phyloP scores from a whole-genome alignment of 2,113 vertebrate genomes.

The Calonectris borealis region DNA sequence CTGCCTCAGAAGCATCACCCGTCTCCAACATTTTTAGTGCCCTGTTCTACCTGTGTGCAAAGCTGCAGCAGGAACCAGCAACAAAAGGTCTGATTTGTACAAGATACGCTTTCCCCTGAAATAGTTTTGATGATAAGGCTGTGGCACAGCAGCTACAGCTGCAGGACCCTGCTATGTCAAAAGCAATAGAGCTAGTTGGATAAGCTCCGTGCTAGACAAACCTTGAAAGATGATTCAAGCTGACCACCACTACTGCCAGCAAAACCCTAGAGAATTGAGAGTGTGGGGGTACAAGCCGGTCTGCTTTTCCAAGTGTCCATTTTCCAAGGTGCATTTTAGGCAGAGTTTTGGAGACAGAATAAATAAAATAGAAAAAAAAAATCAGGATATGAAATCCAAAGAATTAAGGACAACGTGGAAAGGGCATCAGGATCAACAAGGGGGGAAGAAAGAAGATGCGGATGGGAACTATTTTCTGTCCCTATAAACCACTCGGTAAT shows the following conservation, averaged over 20 bases:
- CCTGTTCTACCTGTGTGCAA: not conserved
- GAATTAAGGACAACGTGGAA: not conserved
- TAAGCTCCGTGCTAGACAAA: not conserved
- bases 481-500: not conserved
- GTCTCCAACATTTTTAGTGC: not conserved
- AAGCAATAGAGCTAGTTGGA: not conserved
- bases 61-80: not conserved
- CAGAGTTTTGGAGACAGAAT: not conserved
- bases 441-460: not conserved
- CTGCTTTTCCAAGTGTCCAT: not conserved
- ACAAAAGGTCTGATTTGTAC: not conserved
- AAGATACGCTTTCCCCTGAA: accelerated
- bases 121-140: not conserved
- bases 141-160: not conserved
- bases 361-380: not conserved
- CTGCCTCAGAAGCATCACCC: not conserved
- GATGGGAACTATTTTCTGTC: not conserved
- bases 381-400: not conserved
- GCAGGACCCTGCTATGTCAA: not conserved
- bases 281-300: not conserved
- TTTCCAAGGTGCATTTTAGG: not conserved
- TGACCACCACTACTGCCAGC: not conserved
- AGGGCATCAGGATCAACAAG: not conserved
- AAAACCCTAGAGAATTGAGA: not conserved
- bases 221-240: not conserved